A percentile compares a stretch with the other conserved stretches of the same genome.
Evolutionary conservation across 2,888 invertebrate genomes (phyloP).

Genomic region (Eubasilissa splendida): DNA sequence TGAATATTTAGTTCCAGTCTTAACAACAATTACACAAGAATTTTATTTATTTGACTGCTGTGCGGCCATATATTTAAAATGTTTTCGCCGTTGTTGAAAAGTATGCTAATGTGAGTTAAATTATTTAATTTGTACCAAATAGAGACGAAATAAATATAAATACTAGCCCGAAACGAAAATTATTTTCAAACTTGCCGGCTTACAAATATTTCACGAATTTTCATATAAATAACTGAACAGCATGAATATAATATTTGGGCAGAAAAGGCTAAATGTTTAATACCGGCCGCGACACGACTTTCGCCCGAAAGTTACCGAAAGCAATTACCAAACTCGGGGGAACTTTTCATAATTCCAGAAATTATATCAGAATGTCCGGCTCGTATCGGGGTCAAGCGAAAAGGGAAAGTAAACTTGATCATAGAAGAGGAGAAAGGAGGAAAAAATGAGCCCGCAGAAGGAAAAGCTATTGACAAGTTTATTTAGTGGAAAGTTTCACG

Average conservation of each 20-base stretch:
- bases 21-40: too few species aligned
- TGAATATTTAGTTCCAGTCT: too few species aligned
- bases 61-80: too few species aligned
- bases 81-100: background rate
- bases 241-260: background rate
- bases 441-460: constrained; percentile 26
- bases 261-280: constrained; percentile 34
- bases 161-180: background rate
- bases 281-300: constrained; percentile 23
- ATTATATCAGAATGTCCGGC: constrained; percentile 37
- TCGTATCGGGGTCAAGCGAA: constrained; percentile 30
- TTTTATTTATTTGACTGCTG: too few species aligned
- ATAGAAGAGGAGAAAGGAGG: constrained; percentile 4
- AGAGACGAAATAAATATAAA: background rate
- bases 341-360: constrained; percentile 41
- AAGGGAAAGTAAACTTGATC: background rate
- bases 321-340: constrained; percentile 25
- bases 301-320: constrained; percentile 20
- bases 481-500: constrained; percentile 52
- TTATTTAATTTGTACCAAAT: background rate
- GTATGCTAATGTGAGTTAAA: background rate
- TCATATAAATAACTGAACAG: constrained; percentile 5
- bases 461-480: constrained; percentile 56
- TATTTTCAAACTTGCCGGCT: background rate
- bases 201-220: background rate